phyloP scores from a whole-genome alignment of 2,888 invertebrate species.

The Camptogramma bilineatum region DNA sequence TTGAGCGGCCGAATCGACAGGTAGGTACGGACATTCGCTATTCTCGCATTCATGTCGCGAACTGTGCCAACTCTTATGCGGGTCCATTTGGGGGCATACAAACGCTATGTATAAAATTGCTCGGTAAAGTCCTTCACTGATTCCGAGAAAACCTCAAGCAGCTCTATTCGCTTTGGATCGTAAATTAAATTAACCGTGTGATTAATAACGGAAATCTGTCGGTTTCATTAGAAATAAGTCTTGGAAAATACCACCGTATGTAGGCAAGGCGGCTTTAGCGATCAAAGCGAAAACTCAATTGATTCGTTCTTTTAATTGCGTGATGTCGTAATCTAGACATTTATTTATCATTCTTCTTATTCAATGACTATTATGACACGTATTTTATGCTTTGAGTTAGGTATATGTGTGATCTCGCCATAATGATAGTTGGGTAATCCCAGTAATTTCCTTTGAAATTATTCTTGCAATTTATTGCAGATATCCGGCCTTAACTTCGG shows the following conservation, averaged over 20 bases:
- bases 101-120: conserved; percentile 47
- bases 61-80: conserved; percentile 17
- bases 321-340: conserved; percentile 37
- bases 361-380: conserved; percentile 17
- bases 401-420: conserved; percentile 25
- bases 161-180: conserved; percentile 62
- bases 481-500: conserved; percentile 91
- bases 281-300: conserved; percentile 51
- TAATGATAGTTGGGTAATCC: conserved; percentile 22
- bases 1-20: conserved; percentile 90
- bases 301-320: conserved; percentile 51
- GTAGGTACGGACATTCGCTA: conserved; percentile 60
- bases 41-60: conserved; percentile 29
- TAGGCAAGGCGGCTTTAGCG: conserved; percentile 45
- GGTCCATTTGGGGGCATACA: conserved; percentile 29
- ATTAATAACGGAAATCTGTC: conserved; percentile 74
- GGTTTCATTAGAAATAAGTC: conserved; percentile 56
- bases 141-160: conserved; percentile 29
- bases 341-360: conserved; percentile 28
- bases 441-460: conserved; percentile 16
- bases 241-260: conserved; percentile 59
- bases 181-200: conserved; percentile 74
- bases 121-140: conserved; percentile 34
- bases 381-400: conserved; percentile 23
- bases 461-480: conserved; percentile 52